Base-by-base conservation (phyloP, 2,797 vertebrate genomes). In the Capromys pilorides region DNA sequence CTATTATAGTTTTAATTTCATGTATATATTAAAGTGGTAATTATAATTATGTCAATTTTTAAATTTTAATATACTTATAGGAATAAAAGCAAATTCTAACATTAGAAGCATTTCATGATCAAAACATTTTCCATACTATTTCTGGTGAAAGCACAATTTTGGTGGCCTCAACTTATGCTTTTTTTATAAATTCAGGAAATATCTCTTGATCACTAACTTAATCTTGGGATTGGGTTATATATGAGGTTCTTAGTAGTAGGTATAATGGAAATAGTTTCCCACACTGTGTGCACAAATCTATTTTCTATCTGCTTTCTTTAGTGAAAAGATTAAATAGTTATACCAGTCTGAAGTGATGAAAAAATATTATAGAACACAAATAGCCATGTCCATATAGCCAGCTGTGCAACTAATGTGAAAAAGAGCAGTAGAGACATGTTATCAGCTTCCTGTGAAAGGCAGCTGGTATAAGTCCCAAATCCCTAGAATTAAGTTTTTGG, bases 261-360 rank as follows among this genome's bases (percentile, higher is more conserved):
- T 73, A 39, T 49, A 39, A 73, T 82, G 10, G 24, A 33, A 90
- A 61, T 33, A 49, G 8, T 49, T 86, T 0, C 51, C 31, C 7
- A 57, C 49, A 57, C 22, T 19, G 8, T 59, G 19, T 84, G 66
- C 1, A 91, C 79, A 90, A 84, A 78, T 71, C 1, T 77, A 9
- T 86, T 86, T 41, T 86, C 69, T 75, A 1, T 57, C 18, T 88
- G 2, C 39, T 88, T 54, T 21, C 8, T 79, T 51, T 36, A 84
- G 7, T 88, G 18, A 61, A 78, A 11, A 91, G 1, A 95, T 95
- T 90, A 81, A 90, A 49, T 45, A 69, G 88, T 86, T 89, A 11
- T 66, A n/a, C 54, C 19, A 93, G 19, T 61, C 4, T 87, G 33
- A 5, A 45, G 8, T 62, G 18, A 73, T 82, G 28, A 91, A 75